A percentile compares a stretch with the other conserved stretches of the same genome.
Conservation (phyloP, 2,113 vertebrate genomes). For the Chaenogobius annularis region DNA sequence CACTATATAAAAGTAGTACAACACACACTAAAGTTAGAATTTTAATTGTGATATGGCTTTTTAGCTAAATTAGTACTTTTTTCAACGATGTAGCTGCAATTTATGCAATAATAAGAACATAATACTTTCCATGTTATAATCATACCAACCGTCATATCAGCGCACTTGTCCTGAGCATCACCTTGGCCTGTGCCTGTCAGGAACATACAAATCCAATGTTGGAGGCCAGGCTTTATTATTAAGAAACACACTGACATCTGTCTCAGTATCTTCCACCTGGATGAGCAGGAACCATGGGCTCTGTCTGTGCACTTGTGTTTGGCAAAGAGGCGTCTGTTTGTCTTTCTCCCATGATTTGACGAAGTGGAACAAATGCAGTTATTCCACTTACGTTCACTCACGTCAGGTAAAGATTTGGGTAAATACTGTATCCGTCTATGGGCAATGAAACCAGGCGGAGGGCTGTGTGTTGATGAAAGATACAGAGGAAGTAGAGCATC, state of each 20-base stretch:
- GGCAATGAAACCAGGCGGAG: constrained; percentile 41
- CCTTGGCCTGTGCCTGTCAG: constrained; percentile 29
- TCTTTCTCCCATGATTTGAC: constrained; percentile 40
- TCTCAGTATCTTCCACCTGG: constrained; percentile 63
- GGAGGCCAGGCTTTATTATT: constrained; percentile 40
- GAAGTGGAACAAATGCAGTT: constrained; percentile 59
- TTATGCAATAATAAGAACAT: background rate
- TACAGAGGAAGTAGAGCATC: constrained; percentile 3
- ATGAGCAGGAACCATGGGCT: constrained; percentile 44
- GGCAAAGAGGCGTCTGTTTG: constrained; percentile 63
- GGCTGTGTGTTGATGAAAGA: constrained; percentile 18
- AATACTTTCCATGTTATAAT: background rate
- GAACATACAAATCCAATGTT: constrained; percentile 12
- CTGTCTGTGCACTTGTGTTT: constrained; percentile 57
- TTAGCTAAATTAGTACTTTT: no score
- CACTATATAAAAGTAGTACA: no score
- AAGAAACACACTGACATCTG: constrained; percentile 63
- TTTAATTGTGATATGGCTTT: no score
- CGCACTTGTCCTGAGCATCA: constrained; percentile 25
- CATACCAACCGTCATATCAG: background rate
- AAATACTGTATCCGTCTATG: constrained; percentile 57
- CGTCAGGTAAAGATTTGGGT: constrained; percentile 35
- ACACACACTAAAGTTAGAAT: no score
- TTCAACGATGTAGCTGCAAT: no score
- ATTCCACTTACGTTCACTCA: constrained; percentile 57